phyloP scores from a whole-genome alignment of 2,888 invertebrate genomes.

The Hypolimnas misippus region DNA sequence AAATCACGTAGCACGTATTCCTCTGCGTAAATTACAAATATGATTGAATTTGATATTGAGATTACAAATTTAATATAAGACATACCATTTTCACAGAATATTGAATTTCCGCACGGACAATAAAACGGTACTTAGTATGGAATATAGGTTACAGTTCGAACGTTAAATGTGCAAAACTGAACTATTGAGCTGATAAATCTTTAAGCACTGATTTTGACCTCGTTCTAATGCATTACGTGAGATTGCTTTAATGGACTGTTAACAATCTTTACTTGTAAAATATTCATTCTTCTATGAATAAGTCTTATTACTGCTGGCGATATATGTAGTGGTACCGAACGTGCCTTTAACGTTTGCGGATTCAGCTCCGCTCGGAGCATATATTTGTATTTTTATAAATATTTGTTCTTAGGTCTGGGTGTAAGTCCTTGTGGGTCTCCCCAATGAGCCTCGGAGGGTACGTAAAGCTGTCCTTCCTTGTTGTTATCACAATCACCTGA shows the following conservation, averaged over 20 bases:
- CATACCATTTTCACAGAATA: slow-evolving; percentile 19
- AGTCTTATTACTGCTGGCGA: no score
- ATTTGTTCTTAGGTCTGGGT: no score
- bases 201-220: slow-evolving; percentile 26
- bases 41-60: neutral
- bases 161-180: slow-evolving; percentile 32
- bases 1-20: neutral
- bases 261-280: neutral
- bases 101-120: slow-evolving; percentile 29
- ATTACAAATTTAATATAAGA: slow-evolving; percentile 26
- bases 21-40: neutral
- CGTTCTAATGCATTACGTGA: slow-evolving; percentile 4
- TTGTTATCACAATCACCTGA: no score
- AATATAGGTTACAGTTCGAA: slow-evolving; percentile 33
- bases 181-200: slow-evolving; percentile 31
- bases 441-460: no score
- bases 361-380: no score
- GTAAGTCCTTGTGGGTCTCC: no score
- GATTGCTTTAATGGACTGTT: neutral
- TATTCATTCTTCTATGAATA: neutral
- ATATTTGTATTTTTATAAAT: no score
- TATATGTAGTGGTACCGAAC: no score
- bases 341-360: no score
- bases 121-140: slow-evolving; percentile 31
- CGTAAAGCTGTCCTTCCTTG: no score